phyloP scores from a whole-genome alignment of 2,797 vertebrate genomes.

The Chromis chromis region DNA sequence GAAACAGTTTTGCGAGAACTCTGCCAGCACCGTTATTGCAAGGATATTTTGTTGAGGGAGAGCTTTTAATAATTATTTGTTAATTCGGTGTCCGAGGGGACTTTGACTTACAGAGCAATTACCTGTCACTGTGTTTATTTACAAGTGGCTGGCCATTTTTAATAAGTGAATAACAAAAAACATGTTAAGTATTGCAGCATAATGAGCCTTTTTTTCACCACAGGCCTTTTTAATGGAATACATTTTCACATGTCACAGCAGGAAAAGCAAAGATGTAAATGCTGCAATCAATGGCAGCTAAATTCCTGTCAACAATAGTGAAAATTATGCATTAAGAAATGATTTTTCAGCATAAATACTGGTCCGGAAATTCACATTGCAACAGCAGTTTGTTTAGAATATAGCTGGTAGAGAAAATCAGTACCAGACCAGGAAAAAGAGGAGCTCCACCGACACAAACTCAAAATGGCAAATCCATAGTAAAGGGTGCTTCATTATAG shows the following conservation, averaged over 20 bases:
- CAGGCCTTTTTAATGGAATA: too few species aligned
- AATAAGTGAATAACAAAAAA: background rate
- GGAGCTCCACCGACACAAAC: background rate
- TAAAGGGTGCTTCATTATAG: background rate
- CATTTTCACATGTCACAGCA: too few species aligned
- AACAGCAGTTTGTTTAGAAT: background rate
- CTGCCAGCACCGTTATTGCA: background rate
- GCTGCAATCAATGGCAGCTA: too few species aligned
- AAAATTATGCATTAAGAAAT: too few species aligned
- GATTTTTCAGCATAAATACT: too few species aligned
- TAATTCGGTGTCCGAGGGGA: slow-evolving; percentile 27
- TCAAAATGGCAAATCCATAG: slow-evolving; percentile 33
- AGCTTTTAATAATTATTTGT: slow-evolving; percentile 17
- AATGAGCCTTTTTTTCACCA: background rate
- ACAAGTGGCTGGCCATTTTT: background rate
- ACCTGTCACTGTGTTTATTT: slow-evolving; percentile 13
- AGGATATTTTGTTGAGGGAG: slow-evolving; percentile 20
- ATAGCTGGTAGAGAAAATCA: background rate
- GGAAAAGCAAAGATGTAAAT: too few species aligned
- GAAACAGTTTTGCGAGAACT: slow-evolving; percentile 1
- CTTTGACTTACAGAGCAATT: slow-evolving; percentile 17
- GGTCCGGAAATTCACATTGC: background rate
- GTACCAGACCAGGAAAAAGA: background rate
- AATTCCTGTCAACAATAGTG: too few species aligned
- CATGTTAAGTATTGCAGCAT: background rate